Conservation (phyloP, 2,797 vertebrate species). For the Protonibea diacanthus region DNA sequence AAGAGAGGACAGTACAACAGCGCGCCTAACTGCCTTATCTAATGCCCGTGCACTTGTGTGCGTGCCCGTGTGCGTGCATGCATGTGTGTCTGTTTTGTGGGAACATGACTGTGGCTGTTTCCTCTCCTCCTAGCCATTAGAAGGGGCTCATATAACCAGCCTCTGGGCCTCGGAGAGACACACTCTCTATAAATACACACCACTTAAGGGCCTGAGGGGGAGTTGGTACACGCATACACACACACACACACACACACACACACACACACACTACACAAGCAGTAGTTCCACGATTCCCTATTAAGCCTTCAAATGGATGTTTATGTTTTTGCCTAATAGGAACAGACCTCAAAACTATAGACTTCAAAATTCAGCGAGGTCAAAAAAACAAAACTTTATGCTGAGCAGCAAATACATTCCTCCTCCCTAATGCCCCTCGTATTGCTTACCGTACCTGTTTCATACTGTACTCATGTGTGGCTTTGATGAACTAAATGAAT, state of each 20-base stretch:
- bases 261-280: slow-evolving; percentile 43
- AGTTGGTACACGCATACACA: slow-evolving; percentile 55
- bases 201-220: slow-evolving; percentile 86
- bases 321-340: slow-evolving; percentile 74
- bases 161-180: slow-evolving; percentile 82
- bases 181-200: slow-evolving; percentile 86
- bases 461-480: slow-evolving; percentile 35
- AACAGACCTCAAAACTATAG: slow-evolving; percentile 46
- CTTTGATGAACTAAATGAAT: slow-evolving; percentile 67
- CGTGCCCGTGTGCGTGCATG: slow-evolving; percentile 3
- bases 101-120: slow-evolving; percentile 81
- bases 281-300: slow-evolving; percentile 64
- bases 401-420: slow-evolving; percentile 34
- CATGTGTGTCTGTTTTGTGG: slow-evolving; percentile 71
- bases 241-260: slow-evolving; percentile 34
- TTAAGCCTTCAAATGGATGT: slow-evolving; percentile 78
- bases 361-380: slow-evolving; percentile 59
- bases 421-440: slow-evolving; percentile 26
- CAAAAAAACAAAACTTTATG: slow-evolving; percentile 51
- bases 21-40: slow-evolving; percentile 43
- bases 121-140: slow-evolving; percentile 84
- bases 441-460: slow-evolving; percentile 59
- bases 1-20: slow-evolving; percentile 46
- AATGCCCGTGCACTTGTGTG: slow-evolving; percentile 29
- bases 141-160: slow-evolving; percentile 87